Evolutionary conservation across 2,113 vertebrate species (phyloP).

Genomic region (Indicator maculatus): DNA sequence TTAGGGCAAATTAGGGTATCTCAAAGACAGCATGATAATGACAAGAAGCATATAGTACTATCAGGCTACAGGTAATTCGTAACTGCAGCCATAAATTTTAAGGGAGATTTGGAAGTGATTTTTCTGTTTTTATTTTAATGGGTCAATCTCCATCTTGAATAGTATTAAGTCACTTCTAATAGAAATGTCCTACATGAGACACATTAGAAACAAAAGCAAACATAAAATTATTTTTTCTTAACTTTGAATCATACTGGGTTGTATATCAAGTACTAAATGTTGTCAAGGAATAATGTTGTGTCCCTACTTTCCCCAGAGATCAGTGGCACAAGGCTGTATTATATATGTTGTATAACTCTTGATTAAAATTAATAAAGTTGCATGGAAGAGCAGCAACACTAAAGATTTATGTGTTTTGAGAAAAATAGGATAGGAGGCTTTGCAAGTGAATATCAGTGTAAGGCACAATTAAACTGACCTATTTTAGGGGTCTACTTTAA

Average conservation of each 20-base stretch:
- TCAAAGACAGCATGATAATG: background rate
- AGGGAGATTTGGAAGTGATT: background rate
- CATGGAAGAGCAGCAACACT: background rate
- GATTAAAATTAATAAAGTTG: background rate
- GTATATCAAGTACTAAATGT: too few relatives aligned
- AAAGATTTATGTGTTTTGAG: background rate
- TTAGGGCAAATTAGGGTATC: background rate
- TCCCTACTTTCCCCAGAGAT: background rate
- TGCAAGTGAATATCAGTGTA: background rate
- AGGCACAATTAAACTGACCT: background rate
- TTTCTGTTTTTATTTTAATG: background rate
- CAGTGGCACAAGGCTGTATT: background rate
- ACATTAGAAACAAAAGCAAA: background rate
- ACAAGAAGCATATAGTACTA: background rate
- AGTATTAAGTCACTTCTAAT: background rate
- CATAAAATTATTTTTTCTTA: background rate
- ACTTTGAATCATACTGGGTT: background rate
- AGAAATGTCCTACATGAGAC: rapidly evolving
- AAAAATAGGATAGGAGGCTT: background rate
- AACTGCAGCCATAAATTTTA: background rate
- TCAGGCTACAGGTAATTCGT: background rate
- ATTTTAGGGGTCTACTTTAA: background rate
- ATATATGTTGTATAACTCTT: background rate
- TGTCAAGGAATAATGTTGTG: background rate
- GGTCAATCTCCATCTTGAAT: background rate